phyloP scores from a whole-genome alignment of 2,113 vertebrate genomes.

The Protobothrops flavoviridis region DNA sequence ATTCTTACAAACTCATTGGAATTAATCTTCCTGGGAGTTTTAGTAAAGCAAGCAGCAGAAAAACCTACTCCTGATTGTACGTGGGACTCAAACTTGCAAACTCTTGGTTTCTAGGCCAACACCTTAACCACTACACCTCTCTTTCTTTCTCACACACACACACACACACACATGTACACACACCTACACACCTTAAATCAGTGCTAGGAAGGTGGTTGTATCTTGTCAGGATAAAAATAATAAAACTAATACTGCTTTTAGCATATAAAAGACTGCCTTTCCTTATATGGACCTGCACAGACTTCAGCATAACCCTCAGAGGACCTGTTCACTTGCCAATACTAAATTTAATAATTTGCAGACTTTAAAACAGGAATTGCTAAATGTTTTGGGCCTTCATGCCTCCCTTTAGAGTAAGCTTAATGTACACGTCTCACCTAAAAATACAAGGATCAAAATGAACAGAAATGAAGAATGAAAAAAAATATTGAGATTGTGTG shows the following conservation, averaged over 20 bases:
- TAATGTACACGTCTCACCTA: not conserved
- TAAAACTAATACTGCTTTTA: rapidly evolving
- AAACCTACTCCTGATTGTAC: not conserved
- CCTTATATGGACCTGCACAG: not conserved
- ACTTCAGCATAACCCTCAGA: not conserved
- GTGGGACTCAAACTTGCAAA: not conserved
- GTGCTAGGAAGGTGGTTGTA: rapidly evolving
- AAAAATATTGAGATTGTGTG: not conserved
- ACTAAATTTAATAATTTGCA: not conserved
- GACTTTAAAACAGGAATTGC: not conserved
- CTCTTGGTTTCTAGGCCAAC: not conserved
- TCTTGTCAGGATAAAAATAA: rapidly evolving
- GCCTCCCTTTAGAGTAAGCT: not conserved
- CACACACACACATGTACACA: not conserved
- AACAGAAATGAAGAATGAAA: not conserved
- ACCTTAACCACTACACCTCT: not conserved
- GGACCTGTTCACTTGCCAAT: not conserved
- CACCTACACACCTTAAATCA: not conserved
- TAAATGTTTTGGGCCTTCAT: not conserved
- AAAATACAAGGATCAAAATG: not conserved
- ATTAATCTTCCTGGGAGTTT: not conserved
- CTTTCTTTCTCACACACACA: not conserved
- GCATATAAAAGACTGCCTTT: not conserved
- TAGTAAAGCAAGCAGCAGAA: not conserved
- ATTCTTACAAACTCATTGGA: not conserved